phyloP scores from a whole-genome alignment of 2,888 invertebrate genomes.

The Mamestra brassicae region DNA sequence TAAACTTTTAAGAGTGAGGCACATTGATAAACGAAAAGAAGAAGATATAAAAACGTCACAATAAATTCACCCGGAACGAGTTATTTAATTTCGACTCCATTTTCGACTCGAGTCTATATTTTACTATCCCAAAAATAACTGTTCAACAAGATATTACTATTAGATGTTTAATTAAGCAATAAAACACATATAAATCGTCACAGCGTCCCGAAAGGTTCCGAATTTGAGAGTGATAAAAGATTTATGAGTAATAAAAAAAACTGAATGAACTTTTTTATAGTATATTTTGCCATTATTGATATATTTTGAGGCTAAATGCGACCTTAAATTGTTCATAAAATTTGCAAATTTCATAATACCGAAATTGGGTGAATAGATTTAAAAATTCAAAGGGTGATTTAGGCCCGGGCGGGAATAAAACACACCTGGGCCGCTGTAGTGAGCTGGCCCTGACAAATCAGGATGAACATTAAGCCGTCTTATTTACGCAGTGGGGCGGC shows the following conservation, averaged over 20 bases:
- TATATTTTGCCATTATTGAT: conserved; percentile 55
- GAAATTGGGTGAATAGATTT: conserved; percentile 52
- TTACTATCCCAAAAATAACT: conserved; percentile 52
- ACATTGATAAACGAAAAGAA: conserved; percentile 53
- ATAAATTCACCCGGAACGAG: conserved; percentile 58
- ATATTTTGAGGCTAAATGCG: conserved; percentile 41
- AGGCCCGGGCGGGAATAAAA: conserved; percentile 62
- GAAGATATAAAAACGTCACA: conserved; percentile 59
- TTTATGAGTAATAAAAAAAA: conserved; percentile 52
- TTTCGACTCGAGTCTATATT: conserved; percentile 46
- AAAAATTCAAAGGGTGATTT: conserved; percentile 72
- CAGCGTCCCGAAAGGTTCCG: conserved; percentile 46
- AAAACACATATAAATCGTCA: conserved; percentile 46
- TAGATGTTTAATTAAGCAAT: conserved; percentile 51
- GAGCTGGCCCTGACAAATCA: conserved; percentile 61
- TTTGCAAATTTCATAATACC: conserved; percentile 41
- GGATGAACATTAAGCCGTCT: conserved; percentile 65
- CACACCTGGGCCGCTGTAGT: conserved; percentile 67
- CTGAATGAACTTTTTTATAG: conserved; percentile 46
- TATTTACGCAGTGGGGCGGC: conserved; percentile 64
- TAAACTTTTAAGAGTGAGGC: conserved; percentile 44
- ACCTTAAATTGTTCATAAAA: conserved; percentile 51
- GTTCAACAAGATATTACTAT: conserved; percentile 47
- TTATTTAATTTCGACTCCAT: conserved; percentile 54
- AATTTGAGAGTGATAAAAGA: conserved; percentile 53